Conservation (phyloP, 2,888 invertebrate genomes). For the Eupithecia subfuscata region DNA sequence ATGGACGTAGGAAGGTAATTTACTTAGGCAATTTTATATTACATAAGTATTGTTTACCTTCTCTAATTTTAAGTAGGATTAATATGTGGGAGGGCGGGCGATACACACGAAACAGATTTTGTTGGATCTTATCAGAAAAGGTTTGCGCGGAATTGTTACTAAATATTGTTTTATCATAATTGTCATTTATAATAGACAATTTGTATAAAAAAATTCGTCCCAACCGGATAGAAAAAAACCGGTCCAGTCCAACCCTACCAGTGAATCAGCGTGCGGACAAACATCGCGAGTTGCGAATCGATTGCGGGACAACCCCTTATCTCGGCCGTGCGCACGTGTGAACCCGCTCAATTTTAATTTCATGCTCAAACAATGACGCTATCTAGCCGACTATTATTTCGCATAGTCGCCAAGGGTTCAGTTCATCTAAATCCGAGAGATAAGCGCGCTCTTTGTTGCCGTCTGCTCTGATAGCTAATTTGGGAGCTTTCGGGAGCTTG, state of each 20-base stretch:
- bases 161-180: too few species aligned
- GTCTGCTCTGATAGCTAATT: slow-evolving; percentile 77
- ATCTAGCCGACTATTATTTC: slow-evolving; percentile 82
- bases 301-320: slow-evolving; percentile 78
- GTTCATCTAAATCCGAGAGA: slow-evolving; percentile 82
- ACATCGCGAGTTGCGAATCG: slow-evolving; percentile 72
- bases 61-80: too few species aligned
- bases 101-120: too few species aligned
- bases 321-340: slow-evolving; percentile 81
- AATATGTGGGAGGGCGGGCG: too few species aligned
- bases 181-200: too few species aligned
- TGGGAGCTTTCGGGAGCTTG: slow-evolving; percentile 48
- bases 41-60: too few species aligned
- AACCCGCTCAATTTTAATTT: slow-evolving; percentile 84
- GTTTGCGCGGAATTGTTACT: too few species aligned
- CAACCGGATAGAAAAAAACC: not conserved
- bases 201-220: not conserved
- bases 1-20: too few species aligned
- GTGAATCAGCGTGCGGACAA: slow-evolving; percentile 72
- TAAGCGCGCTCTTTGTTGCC: slow-evolving; percentile 81
- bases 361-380: slow-evolving; percentile 84
- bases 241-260: slow-evolving; percentile 31
- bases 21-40: too few species aligned
- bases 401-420: slow-evolving; percentile 79
- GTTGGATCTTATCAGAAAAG: too few species aligned